A percentile compares a stretch with the other conserved stretches of the same genome.
phyloP scores from a whole-genome alignment of 2,888 invertebrate genomes.

The Ephialtes manifestator region DNA sequence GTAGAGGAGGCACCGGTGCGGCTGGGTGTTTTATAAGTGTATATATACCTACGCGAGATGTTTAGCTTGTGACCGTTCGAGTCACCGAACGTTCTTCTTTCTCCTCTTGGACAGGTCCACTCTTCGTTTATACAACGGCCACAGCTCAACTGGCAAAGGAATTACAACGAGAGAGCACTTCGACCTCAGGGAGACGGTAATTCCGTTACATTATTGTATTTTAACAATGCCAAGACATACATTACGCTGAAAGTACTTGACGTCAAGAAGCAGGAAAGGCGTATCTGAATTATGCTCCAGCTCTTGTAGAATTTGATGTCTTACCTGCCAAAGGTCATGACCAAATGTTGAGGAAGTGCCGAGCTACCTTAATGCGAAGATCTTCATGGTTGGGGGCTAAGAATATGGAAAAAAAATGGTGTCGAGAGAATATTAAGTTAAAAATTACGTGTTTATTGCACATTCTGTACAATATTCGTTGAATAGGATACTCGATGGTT shows the following conservation, averaged over 20 bases:
- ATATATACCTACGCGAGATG: conserved; percentile 17
- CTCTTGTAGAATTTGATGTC: not conserved
- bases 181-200: conserved; percentile 72
- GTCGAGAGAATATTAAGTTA: conserved; percentile 25
- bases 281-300: conserved; percentile 14
- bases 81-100: conserved; percentile 39
- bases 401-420: conserved; percentile 1
- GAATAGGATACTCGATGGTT: conserved; percentile 65
- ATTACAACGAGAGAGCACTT: conserved; percentile 20
- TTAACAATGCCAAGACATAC: conserved; percentile 73
- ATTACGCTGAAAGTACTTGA: conserved; percentile 6
- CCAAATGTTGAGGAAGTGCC: conserved; percentile 6
- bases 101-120: conserved; percentile 48
- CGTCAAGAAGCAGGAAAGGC: conserved; percentile 22
- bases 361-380: conserved; percentile 41
- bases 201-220: conserved; percentile 80
- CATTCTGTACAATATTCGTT: conserved; percentile 70
- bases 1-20: conserved; percentile 59
- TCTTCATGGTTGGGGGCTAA: conserved; percentile 17
- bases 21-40: conserved; percentile 33
- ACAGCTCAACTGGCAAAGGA: not conserved
- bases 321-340: not conserved
- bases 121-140: conserved; percentile 24
- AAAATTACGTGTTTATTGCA: conserved; percentile 75
- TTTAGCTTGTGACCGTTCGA: conserved; percentile 54